These are phyloP conservation scores for Sarcophaga carnaria DNA, from an alignment of 2,888 invertebrate genomes.

Conservation along the genomic window DNA sequence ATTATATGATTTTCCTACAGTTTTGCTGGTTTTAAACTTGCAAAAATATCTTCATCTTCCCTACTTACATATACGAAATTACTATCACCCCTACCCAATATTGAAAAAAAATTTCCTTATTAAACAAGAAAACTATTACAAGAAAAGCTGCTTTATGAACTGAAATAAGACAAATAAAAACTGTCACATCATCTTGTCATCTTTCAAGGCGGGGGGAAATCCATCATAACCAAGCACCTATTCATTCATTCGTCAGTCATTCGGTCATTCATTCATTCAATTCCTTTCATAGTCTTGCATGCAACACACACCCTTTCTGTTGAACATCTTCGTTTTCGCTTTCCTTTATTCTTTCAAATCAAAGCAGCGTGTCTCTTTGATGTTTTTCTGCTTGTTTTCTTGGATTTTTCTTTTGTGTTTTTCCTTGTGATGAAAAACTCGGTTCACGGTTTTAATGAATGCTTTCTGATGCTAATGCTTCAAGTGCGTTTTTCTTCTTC, in stretches of 20 bases:
- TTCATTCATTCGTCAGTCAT: not conserved
- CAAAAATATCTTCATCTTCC: no score
- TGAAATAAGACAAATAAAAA: slow-evolving; percentile 38
- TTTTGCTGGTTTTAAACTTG: no score
- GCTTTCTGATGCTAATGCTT: slow-evolving; percentile 35
- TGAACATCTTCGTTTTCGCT: not conserved
- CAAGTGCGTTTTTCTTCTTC: slow-evolving; percentile 26
- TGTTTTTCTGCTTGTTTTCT: slow-evolving; percentile 26
- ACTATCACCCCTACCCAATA: not conserved
- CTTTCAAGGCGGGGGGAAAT: slow-evolving; percentile 23
- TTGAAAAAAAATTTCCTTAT: not conserved
- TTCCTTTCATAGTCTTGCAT: not conserved
- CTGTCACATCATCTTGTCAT: slow-evolving; percentile 64
- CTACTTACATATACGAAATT: not conserved
- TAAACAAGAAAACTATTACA: not conserved
- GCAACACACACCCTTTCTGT: slow-evolving; percentile 47
- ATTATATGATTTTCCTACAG: no score
- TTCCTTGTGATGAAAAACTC: slow-evolving; percentile 36
- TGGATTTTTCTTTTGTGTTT: not conserved
- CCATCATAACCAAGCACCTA: slow-evolving; percentile 2
- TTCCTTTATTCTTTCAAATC: slow-evolving; percentile 8
- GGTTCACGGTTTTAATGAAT: not conserved
- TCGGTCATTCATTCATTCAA: no score
- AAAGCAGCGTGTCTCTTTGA: slow-evolving; percentile 45
- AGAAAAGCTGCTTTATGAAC: not conserved